phyloP scores from a whole-genome alignment of 2,113 vertebrate genomes.

The Lanius collurio region DNA sequence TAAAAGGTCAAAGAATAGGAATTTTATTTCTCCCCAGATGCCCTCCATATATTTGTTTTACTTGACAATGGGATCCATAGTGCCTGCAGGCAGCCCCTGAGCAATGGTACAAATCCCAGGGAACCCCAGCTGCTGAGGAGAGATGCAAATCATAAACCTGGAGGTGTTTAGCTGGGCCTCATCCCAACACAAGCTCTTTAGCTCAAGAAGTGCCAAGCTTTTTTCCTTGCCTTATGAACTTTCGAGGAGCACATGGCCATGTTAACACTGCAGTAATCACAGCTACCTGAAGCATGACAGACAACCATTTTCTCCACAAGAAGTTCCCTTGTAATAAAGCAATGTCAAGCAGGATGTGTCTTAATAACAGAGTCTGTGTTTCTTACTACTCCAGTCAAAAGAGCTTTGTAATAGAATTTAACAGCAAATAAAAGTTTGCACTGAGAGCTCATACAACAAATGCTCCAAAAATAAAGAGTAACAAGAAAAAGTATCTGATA shows the following conservation, averaged over 20 bases:
- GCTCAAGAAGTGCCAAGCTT: background rate
- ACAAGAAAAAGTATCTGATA: background rate
- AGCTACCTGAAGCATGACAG: background rate
- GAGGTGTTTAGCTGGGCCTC: conserved; percentile 27
- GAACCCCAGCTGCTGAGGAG: background rate
- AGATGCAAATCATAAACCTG: background rate
- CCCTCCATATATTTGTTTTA: background rate
- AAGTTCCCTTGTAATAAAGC: conserved; percentile 11
- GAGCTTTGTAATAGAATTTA: background rate
- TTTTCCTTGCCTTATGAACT: background rate
- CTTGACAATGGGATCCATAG: background rate
- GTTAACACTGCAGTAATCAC: background rate
- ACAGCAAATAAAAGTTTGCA: background rate
- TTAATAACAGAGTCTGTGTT: background rate
- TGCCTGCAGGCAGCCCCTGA: background rate
- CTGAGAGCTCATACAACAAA: background rate
- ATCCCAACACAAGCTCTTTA: conserved; percentile 34
- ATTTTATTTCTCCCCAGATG: background rate
- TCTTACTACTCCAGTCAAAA: background rate
- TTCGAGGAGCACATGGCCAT: background rate
- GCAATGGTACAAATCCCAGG: background rate
- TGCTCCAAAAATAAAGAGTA: background rate
- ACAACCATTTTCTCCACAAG: background rate
- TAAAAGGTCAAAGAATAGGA: background rate
- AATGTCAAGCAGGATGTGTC: background rate